Conservation (phyloP, 2,888 invertebrate species). For the Rhyacophila evoluta region DNA sequence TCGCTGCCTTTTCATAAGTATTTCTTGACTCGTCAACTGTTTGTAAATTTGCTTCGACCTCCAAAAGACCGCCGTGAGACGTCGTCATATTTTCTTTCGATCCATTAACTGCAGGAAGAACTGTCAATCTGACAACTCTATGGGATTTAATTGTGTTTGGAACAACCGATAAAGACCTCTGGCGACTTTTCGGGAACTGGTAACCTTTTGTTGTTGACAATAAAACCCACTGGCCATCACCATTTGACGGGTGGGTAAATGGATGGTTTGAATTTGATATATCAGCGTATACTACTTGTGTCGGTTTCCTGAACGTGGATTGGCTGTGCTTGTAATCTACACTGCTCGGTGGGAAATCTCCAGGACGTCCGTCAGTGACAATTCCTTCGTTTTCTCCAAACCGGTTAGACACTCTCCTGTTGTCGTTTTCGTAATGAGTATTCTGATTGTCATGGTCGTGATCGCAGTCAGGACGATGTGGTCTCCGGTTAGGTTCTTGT, state of each 20-base stretch:
- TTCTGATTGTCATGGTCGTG: slow-evolving; percentile 41
- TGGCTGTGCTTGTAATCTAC: slow-evolving; percentile 60
- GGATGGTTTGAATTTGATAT: slow-evolving; percentile 61
- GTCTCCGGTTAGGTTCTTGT: slow-evolving; percentile 33
- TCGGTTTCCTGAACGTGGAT: slow-evolving; percentile 64
- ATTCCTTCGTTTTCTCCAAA: slow-evolving; percentile 59
- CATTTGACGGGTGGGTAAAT: slow-evolving; percentile 72
- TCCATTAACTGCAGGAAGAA: slow-evolving; percentile 76
- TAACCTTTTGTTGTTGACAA: slow-evolving; percentile 84
- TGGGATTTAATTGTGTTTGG: slow-evolving; percentile 63
- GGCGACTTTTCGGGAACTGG: slow-evolving; percentile 67
- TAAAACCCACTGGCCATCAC: slow-evolving; percentile 83
- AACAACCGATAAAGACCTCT: slow-evolving; percentile 62
- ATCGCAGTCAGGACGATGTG: slow-evolving; percentile 46
- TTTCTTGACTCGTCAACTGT: slow-evolving; percentile 74
- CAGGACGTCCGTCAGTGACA: slow-evolving; percentile 67
- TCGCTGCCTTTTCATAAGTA: slow-evolving; percentile 59
- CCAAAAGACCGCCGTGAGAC: slow-evolving; percentile 80
- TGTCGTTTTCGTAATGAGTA: slow-evolving; percentile 53
- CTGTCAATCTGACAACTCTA: slow-evolving; percentile 75
- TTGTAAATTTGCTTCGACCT: slow-evolving; percentile 80
- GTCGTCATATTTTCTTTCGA: slow-evolving; percentile 73
- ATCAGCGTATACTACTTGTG: slow-evolving; percentile 62
- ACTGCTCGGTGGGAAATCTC: slow-evolving; percentile 65
- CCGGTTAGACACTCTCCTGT: slow-evolving; percentile 66